Percentiles rank a stretch among this genome's conserved stretches.
phyloP scores from a whole-genome alignment of 2,888 invertebrate species.

The Agrilus cyanescens region DNA sequence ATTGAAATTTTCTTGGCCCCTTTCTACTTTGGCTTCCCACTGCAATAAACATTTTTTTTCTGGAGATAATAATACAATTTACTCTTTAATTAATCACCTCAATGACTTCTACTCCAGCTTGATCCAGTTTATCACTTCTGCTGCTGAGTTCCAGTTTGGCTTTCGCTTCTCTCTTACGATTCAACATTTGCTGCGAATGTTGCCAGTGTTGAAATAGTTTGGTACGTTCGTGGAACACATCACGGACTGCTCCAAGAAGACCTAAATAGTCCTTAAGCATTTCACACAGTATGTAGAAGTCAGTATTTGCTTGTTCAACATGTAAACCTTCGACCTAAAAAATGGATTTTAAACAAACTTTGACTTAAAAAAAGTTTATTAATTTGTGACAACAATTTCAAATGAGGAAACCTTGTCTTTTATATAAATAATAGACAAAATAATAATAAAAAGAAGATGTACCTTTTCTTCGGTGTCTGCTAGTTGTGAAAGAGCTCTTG shows the following conservation, averaged over 20 bases:
- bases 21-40: conserved; percentile 95
- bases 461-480: conserved; percentile 78
- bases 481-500: conserved; percentile 78
- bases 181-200: conserved; percentile 87
- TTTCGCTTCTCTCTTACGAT: conserved; percentile 88
- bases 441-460: conserved; percentile 1
- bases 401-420: conserved; percentile 1
- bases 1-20: conserved; percentile 93
- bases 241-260: conserved; percentile 83
- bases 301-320: conserved; percentile 86
- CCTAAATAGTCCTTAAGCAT: conserved; percentile 90
- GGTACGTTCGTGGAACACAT: conserved; percentile 60
- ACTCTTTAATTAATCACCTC: conserved; percentile 50
- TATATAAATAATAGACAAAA: not conserved
- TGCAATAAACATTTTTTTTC: conserved; percentile 29
- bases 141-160: conserved; percentile 84
- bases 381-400: no score
- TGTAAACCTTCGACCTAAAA: conserved; percentile 71
- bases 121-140: conserved; percentile 79
- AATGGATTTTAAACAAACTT: not conserved
- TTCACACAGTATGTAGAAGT: conserved; percentile 89
- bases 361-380: no score
- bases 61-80: not conserved
- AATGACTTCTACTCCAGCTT: conserved; percentile 80
- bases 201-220: conserved; percentile 96